Conservation (phyloP, 2,888 invertebrate species). For the Lithophane semibrunnea region DNA sequence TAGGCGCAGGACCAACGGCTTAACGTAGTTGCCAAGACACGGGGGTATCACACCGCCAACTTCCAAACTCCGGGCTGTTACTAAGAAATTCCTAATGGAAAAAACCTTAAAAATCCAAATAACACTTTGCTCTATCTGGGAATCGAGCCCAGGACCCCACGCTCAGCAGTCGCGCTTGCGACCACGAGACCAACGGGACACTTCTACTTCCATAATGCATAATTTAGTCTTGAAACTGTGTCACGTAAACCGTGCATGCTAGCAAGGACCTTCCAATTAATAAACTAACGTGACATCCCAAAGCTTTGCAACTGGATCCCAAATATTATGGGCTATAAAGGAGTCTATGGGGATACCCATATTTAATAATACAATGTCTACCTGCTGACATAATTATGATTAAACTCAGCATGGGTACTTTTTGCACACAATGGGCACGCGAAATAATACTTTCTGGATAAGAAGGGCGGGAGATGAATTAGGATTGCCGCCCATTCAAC, state of each 20-base stretch:
- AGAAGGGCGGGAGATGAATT: conserved; percentile 52
- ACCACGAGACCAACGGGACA: no score
- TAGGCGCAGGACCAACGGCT: no score
- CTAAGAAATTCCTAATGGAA: no score
- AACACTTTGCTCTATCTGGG: no score
- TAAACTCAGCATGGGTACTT: conserved; percentile 45
- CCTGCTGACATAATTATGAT: conserved; percentile 45
- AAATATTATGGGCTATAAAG: conserved; percentile 16
- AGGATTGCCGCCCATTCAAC: conserved; percentile 44
- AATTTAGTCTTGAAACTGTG: conserved; percentile 17
- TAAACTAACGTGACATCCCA: conserved; percentile 23
- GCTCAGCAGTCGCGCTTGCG: no score
- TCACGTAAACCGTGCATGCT: conserved; percentile 4
- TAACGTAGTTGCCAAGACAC: no score
- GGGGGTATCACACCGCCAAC: no score
- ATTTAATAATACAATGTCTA: conserved; percentile 34
- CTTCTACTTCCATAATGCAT: not conserved
- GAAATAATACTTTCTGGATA: conserved; percentile 42
- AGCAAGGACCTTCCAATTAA: conserved; percentile 24
- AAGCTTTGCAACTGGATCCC: conserved; percentile 7
- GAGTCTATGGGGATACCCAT: conserved; percentile 28
- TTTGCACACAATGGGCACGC: conserved; percentile 41
- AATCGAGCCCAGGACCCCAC: no score
- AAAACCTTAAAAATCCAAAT: no score
- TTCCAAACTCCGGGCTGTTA: no score